A percentile compares a stretch with the other conserved stretches of the same genome.
These are phyloP conservation scores for Pseudois nayaur DNA, from an alignment of 2,113 vertebrate genomes.

Conservation along the genomic window DNA sequence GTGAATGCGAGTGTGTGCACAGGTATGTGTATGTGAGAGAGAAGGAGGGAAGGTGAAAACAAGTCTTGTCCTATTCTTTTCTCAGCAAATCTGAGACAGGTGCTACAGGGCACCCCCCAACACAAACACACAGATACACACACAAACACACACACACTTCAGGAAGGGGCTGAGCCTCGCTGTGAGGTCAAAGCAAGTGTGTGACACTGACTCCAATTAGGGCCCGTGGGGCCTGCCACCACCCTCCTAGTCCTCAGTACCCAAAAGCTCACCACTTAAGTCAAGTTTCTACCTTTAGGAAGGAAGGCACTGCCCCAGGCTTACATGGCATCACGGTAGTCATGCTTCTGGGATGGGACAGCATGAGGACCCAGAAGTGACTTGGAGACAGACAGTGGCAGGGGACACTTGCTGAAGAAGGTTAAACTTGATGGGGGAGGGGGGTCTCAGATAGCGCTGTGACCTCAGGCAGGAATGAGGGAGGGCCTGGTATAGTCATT, in stretches of 20 bases:
- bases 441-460: not conserved
- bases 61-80: not conserved
- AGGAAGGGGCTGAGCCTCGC: not conserved
- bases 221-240: not conserved
- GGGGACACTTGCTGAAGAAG: not conserved
- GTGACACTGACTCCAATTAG: not conserved
- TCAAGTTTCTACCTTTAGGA: not conserved
- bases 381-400: not conserved
- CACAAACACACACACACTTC: not conserved
- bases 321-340: not conserved
- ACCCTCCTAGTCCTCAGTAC: not conserved
- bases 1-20: not conserved
- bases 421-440: not conserved
- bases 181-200: not conserved
- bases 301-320: not conserved
- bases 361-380: not conserved
- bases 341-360: not conserved
- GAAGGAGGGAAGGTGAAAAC: not conserved
- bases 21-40: not conserved
- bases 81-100: not conserved
- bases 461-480: not conserved
- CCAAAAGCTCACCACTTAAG: not conserved
- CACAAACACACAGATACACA: not conserved
- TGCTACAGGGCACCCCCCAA: not conserved
- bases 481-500: not conserved